Conservation (phyloP, 2,113 vertebrate species). For the Clarias macrocephalus region DNA sequence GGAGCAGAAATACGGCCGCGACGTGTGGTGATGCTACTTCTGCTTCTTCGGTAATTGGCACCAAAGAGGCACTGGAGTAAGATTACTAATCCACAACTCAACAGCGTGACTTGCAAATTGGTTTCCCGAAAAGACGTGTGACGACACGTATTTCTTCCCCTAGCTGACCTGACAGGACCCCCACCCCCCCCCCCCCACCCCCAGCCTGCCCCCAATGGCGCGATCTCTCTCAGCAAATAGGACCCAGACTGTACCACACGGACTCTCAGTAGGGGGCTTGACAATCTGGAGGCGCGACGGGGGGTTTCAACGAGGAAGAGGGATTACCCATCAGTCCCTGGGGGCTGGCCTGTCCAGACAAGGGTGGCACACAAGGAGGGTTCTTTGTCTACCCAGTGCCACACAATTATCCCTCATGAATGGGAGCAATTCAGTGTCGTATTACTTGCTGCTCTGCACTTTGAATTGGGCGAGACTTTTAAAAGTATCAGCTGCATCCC, state of each 20-base stretch:
- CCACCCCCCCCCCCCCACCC: too few species aligned
- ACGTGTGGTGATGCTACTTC: neutral
- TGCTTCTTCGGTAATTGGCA: constrained; percentile 11
- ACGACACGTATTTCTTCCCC: constrained; percentile 4
- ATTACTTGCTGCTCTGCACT: constrained; percentile 5
- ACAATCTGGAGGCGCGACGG: constrained; percentile 61
- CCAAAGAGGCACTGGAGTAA: neutral
- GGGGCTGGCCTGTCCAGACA: constrained; percentile 62
- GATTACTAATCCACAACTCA: constrained; percentile 18
- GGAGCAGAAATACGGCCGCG: neutral
- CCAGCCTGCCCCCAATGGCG: constrained; percentile 4
- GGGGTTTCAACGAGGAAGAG: constrained; percentile 5
- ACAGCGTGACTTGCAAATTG: constrained; percentile 17
- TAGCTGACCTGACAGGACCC: constrained; percentile 33
- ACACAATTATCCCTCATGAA: constrained; percentile 25
- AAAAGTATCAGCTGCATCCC: constrained; percentile 6
- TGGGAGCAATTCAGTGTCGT: neutral
- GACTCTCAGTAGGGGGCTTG: constrained; percentile 62
- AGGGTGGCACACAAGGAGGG: constrained; percentile 57
- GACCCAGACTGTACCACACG: constrained; percentile 60
- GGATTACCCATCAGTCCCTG: constrained; percentile 64
- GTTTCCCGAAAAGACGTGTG: constrained; percentile 14
- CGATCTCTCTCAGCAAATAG: constrained; percentile 36
- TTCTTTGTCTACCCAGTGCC: constrained; percentile 35
- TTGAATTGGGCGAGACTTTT: neutral